These are phyloP conservation scores for Mionectes olivaceus DNA, from an alignment of 2,797 vertebrate species.

Conservation along the genomic window DNA sequence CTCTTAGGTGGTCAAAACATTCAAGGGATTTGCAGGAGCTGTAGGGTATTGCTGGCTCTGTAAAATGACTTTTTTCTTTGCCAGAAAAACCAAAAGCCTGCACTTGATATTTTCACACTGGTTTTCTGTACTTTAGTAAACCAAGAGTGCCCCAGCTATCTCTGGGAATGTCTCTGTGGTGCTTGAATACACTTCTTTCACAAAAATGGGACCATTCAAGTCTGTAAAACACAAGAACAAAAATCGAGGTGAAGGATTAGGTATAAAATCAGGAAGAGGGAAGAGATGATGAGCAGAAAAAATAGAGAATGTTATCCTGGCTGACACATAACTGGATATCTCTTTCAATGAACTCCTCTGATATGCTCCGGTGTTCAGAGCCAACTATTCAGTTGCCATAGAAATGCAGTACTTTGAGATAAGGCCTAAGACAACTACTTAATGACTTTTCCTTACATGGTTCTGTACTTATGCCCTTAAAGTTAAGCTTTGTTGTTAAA, in stretches of 20 bases:
- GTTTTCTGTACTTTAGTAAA: background rate
- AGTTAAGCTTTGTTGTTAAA: background rate
- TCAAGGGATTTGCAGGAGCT: background rate
- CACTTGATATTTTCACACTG: background rate
- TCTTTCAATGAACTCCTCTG: background rate
- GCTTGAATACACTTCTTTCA: background rate
- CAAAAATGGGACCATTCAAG: background rate
- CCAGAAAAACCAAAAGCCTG: background rate
- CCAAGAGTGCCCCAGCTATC: fast-evolving
- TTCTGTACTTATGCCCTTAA: background rate
- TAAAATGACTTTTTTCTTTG: background rate
- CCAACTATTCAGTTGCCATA: slow-evolving; percentile 13
- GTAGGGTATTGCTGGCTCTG: background rate
- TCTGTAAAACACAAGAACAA: background rate
- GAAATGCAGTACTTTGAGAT: slow-evolving; percentile 12
- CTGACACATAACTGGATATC: background rate
- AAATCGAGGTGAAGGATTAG: background rate
- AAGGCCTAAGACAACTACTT: slow-evolving; percentile 8
- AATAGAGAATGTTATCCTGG: background rate
- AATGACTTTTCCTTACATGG: background rate
- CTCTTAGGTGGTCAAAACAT: background rate
- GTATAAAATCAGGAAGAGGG: background rate
- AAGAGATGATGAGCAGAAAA: background rate
- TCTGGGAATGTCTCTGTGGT: background rate
- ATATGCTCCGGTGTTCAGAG: background rate